These are phyloP conservation scores for Chrysogorgia sp. DNA, from an alignment of 92 coral and sea anemone species.

Conservation along the genomic window DNA sequence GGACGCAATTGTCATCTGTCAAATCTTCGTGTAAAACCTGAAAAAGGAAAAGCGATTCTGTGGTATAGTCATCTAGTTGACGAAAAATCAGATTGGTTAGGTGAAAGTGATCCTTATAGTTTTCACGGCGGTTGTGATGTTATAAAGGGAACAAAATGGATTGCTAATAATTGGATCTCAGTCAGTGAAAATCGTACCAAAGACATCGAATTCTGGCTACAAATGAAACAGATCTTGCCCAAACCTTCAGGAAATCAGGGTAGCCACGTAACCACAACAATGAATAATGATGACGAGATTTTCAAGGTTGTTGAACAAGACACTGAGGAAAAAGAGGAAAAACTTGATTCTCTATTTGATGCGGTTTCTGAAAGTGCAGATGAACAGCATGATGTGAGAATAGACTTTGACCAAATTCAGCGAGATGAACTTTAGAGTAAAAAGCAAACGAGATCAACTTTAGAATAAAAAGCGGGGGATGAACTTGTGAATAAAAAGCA, in stretches of 20 bases:
- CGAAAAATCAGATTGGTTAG: slow-evolving; percentile 33
- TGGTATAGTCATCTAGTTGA: slow-evolving; percentile 36
- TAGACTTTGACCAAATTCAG: not conserved
- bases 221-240: not conserved
- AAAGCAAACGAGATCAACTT: not conserved
- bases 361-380: not conserved
- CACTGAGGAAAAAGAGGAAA: slow-evolving; percentile 1
- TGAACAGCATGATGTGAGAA: not conserved
- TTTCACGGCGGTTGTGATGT: slow-evolving; percentile 43
- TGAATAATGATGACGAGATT: slow-evolving; percentile 13
- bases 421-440: not conserved
- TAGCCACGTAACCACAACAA: not conserved
- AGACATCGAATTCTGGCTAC: slow-evolving; percentile 25
- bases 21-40: slow-evolving; percentile 37
- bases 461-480: not conserved
- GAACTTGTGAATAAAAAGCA: not conserved
- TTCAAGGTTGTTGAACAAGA: slow-evolving; percentile 12
- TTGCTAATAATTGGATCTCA: slow-evolving; percentile 41
- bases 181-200: slow-evolving; percentile 39
- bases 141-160: slow-evolving; percentile 29
- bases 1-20: slow-evolving; percentile 37
- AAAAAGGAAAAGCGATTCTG: slow-evolving; percentile 41
- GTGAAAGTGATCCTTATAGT: slow-evolving; percentile 32
- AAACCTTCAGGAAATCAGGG: not conserved
- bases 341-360: slow-evolving; percentile 7